These are phyloP conservation scores for Microplitis demolitor DNA, from an alignment of 1,140 invertebrate species.

Conservation along the genomic window DNA sequence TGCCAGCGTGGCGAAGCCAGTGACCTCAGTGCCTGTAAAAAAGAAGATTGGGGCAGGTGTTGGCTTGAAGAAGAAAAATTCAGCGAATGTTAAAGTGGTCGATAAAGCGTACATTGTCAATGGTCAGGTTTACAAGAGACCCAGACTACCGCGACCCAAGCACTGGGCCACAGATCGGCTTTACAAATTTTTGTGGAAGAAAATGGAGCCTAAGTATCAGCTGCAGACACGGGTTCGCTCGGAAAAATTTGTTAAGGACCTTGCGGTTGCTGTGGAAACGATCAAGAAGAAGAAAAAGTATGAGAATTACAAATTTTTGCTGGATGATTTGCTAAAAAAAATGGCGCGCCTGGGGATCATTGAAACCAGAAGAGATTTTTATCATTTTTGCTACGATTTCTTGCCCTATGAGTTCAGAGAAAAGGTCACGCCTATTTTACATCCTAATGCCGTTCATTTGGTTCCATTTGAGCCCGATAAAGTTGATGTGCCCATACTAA, in stretches of 20 bases:
- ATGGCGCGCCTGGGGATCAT: conserved; percentile 47
- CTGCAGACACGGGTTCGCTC: conserved; percentile 35
- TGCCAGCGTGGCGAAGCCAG: too few species aligned
- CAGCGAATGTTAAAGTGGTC: conserved; percentile 21
- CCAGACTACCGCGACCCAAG: conserved; percentile 42
- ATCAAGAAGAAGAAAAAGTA: conserved; percentile 38
- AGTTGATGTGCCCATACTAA: conserved; percentile 36
- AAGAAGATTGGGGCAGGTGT: too few species aligned
- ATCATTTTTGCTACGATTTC: conserved; percentile 47
- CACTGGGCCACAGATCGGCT: conserved; percentile 45
- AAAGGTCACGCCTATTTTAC: conserved; percentile 45
- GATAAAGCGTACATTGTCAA: conserved; percentile 45
- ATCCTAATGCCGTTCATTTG: conserved; percentile 42
- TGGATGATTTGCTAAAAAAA: conserved; percentile 38
- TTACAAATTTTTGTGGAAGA: conserved; percentile 47
- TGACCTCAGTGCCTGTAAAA: too few species aligned
- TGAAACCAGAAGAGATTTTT: conserved; percentile 41
- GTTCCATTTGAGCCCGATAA: conserved; percentile 41
- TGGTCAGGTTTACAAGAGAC: conserved; percentile 43
- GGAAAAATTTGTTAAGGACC: conserved; percentile 40
- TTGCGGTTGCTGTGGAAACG: conserved; percentile 25
- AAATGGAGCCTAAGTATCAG: conserved; percentile 42
- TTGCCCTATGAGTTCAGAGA: conserved; percentile 46
- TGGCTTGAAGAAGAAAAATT: neutral
- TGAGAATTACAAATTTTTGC: conserved; percentile 31